Base-by-base conservation (phyloP, 1,140 invertebrate species). In the Bombus consobrinus region DNA sequence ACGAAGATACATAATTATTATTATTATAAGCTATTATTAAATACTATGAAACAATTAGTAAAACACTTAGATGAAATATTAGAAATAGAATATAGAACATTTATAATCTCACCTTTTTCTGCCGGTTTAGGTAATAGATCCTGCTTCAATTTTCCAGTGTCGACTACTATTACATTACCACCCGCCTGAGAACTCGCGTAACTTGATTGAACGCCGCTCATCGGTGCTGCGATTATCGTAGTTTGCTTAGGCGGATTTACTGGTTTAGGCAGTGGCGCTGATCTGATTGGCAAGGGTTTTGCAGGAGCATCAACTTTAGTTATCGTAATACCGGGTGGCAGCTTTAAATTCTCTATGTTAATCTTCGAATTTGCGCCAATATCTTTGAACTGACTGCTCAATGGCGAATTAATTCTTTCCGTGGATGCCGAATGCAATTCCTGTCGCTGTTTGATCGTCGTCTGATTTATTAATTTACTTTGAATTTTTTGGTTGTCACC, bases 241-340 rank as follows among this genome's bases (percentile, higher is more conserved):
- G 94, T 94, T 80, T 95, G 94, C 32, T 95, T 95, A 1, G 93
- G 92, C 28, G 92, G 83, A 81, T 88, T 92, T 41, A 92, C 88
- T 18, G 92, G 92, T 47, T 95, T 94, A 3, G 92, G 91, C 77
- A 94, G 82, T 1, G 93, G 90, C 6, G 93, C 90, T 5, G 95
- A 93, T 91, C 95, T 95, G 57, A 94, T 94, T 28, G 95, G 96
- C 68, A 95, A 90, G 71, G 94, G 94, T 53, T 95, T 94, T 1
- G 93, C 89, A 5, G 96, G 95, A 28, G 95, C 96, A 91, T 98
- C 97, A 0, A 98, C 97, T 90, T 98, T 97, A 0, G 98, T 98
- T 66, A 98, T 96, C 5, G 98, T 98, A 41, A 98, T 98, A 12
- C 97, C 97, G 13, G 97, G 97, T 3, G 98, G 98, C 83, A 98